phyloP scores from a whole-genome alignment of 1,140 invertebrate genomes.

The Hycleus phaleratus region DNA sequence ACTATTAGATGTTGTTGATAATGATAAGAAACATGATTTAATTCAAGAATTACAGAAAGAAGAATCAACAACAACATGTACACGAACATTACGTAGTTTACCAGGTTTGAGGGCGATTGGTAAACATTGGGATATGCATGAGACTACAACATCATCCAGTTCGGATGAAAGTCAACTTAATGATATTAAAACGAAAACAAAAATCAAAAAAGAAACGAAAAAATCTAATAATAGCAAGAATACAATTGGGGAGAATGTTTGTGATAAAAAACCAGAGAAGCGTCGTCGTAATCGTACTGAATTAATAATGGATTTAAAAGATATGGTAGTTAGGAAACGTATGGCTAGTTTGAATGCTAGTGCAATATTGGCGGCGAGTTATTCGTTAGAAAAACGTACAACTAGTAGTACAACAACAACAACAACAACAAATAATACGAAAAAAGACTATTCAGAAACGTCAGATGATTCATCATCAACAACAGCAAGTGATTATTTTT shows the following conservation, averaged over 20 bases:
- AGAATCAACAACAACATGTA: constrained; percentile 25
- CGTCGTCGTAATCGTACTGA: constrained; percentile 47
- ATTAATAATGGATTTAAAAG: constrained; percentile 74
- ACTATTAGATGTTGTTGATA: constrained; percentile 50
- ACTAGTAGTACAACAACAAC: background rate
- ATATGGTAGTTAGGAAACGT: constrained; percentile 79
- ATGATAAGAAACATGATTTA: constrained; percentile 13
- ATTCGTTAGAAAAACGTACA: constrained; percentile 65
- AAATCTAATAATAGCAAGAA: constrained; percentile 11
- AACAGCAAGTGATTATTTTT: constrained; percentile 31
- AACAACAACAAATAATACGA: constrained; percentile 31
- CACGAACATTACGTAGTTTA: constrained; percentile 59
- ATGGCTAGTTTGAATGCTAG: constrained; percentile 91
- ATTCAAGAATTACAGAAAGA: constrained; percentile 15
- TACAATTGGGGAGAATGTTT: background rate
- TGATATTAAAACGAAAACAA: constrained; percentile 12
- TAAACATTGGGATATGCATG: constrained; percentile 74
- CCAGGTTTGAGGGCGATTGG: constrained; percentile 67
- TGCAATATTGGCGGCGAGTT: constrained; percentile 84
- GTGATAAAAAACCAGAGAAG: constrained; percentile 23
- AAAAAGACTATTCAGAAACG: constrained; percentile 47
- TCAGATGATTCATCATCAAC: constrained; percentile 42
- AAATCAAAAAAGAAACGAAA: constrained; percentile 18
- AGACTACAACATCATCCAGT: constrained; percentile 44
- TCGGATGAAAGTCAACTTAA: constrained; percentile 38